Conservation (phyloP, 2,113 vertebrate species). For the Sorex fumeus region DNA sequence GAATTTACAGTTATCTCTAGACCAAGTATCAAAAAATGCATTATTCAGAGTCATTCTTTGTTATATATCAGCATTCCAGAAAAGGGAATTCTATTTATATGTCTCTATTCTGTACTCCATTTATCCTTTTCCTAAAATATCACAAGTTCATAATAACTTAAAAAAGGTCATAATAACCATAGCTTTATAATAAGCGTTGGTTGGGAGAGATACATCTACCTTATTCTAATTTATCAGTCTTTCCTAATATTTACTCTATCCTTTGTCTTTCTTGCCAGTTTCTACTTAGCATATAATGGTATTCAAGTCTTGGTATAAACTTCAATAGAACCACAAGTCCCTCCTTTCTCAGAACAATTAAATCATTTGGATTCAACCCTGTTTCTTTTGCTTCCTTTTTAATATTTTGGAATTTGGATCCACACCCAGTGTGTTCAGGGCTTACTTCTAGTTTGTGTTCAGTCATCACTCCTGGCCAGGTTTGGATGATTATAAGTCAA, state of each 20-base stretch:
- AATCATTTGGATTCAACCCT: not conserved
- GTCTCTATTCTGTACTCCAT: not conserved
- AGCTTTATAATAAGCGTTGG: not conserved
- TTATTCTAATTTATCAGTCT: conserved; percentile 3
- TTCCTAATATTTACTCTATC: not conserved
- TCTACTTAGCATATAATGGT: not conserved
- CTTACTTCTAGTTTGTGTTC: too few species aligned
- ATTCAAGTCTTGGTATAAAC: not conserved
- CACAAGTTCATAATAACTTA: too few species aligned
- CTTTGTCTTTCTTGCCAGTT: not conserved
- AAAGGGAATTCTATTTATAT: not conserved
- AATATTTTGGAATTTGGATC: too few species aligned
- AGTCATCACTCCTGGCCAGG: too few species aligned
- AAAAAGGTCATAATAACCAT: not conserved
- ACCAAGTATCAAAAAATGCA: not conserved
- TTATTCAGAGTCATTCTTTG: not conserved
- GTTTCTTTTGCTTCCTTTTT: not conserved
- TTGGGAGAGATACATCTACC: not conserved
- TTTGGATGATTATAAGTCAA: too few species aligned
- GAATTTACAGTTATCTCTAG: not conserved
- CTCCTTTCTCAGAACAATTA: not conserved
- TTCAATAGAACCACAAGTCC: not conserved
- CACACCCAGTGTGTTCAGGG: too few species aligned
- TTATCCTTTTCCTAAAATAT: not conserved
- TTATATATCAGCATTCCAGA: conserved; percentile 1